Evolutionary conservation across 2,888 invertebrate species (phyloP).

Genomic region (Drosophila silvestris): DNA sequence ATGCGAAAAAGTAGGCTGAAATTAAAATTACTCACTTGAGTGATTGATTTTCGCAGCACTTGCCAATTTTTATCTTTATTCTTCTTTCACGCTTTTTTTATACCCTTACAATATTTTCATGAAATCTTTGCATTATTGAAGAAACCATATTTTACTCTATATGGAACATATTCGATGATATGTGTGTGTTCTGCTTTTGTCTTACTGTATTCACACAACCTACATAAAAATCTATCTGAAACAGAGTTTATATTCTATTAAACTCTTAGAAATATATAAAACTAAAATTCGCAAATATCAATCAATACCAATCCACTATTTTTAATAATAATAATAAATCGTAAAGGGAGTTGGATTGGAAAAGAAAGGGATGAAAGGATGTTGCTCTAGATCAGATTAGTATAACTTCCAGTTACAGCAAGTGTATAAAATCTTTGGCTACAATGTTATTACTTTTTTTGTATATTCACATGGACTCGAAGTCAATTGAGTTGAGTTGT

Average conservation of each 20-base stretch:
- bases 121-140: neutral
- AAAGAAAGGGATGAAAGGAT: neutral
- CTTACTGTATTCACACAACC: too few relatives aligned
- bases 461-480: conserved; percentile 5
- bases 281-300: neutral
- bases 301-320: too few relatives aligned
- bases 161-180: neutral
- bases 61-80: neutral
- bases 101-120: neutral
- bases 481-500: conserved; percentile 36
- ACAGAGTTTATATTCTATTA: neutral
- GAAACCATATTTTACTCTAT: neutral
- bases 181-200: neutral
- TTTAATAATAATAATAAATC: too few relatives aligned
- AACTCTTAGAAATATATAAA: neutral
- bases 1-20: conserved; percentile 16
- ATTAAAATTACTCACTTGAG: conserved; percentile 41
- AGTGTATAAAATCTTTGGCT: neutral
- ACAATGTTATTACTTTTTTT: neutral
- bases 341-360: too few relatives aligned
- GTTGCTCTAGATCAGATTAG: neutral
- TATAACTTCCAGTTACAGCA: neutral
- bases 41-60: conserved; percentile 15
- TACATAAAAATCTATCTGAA: too few relatives aligned
- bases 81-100: neutral